Conservation (phyloP, 2,888 invertebrate species). For the Leuctra nigra region DNA sequence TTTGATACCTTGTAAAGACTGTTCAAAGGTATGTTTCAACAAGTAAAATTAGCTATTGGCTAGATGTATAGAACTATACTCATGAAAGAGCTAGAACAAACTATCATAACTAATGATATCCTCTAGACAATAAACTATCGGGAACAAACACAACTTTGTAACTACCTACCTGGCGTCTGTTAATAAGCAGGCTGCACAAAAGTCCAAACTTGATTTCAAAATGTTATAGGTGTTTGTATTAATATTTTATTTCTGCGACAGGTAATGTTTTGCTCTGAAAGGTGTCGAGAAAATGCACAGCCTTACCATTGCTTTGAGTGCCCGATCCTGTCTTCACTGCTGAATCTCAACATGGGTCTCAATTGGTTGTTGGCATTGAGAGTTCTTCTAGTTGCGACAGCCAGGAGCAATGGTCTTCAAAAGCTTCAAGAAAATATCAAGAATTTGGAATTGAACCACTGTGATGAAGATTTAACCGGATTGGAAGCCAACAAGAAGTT, state of each 20-base stretch:
- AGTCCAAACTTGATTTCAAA: not conserved
- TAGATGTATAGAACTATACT: too few relatives aligned
- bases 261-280: conserved; percentile 35
- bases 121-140: too few relatives aligned
- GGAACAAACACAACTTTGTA: too few relatives aligned
- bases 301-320: conserved; percentile 43
- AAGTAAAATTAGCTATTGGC: too few relatives aligned
- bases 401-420: not conserved
- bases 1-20: conserved; percentile 33
- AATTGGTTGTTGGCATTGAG: conserved; percentile 34
- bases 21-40: conserved; percentile 34
- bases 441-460: not conserved
- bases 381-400: conserved; percentile 2
- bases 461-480: not conserved
- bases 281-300: conserved; percentile 40
- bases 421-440: not conserved
- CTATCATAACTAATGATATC: too few relatives aligned
- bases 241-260: not conserved
- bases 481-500: not conserved
- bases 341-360: conserved; percentile 33
- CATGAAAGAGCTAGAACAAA: too few relatives aligned
- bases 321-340: conserved; percentile 33
- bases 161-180: too few relatives aligned
- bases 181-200: too few relatives aligned
- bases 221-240: not conserved